These are phyloP conservation scores for Sebastes oblongus DNA, from an alignment of 2,797 vertebrate genomes.

Conservation along the genomic window DNA sequence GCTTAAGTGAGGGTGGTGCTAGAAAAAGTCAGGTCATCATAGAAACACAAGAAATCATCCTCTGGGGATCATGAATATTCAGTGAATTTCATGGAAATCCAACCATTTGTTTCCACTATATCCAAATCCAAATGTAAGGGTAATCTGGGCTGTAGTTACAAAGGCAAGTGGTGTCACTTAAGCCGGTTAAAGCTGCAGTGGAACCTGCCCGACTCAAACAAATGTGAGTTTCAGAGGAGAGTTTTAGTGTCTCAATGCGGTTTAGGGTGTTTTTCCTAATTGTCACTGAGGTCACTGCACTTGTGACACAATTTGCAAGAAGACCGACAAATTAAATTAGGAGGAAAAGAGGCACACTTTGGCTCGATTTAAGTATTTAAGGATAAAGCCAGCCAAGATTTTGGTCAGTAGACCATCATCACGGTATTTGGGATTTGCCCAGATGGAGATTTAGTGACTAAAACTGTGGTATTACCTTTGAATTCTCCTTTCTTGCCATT, in stretches of 20 bases:
- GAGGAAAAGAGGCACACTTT: neutral
- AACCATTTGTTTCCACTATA: no score
- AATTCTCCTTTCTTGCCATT: neutral
- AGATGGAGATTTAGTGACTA: neutral
- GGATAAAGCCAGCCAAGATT: neutral
- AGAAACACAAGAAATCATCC: no score
- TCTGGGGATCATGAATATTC: no score
- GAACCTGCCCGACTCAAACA: neutral
- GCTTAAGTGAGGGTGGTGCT: no score
- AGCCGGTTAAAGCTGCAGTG: neutral
- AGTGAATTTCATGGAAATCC: no score
- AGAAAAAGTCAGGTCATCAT: no score
- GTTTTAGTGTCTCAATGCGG: neutral
- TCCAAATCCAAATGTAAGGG: no score
- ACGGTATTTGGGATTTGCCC: no score
- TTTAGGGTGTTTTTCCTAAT: neutral
- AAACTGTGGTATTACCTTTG: accelerated
- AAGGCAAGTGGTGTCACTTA: neutral
- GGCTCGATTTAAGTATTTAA: neutral
- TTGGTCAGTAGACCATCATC: neutral
- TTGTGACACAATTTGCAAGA: neutral
- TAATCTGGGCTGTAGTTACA: no score
- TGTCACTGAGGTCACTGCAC: neutral
- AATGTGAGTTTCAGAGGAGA: neutral
- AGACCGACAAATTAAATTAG: neutral